Conservation (phyloP, 2,888 invertebrate species). For the Seira musarum region DNA sequence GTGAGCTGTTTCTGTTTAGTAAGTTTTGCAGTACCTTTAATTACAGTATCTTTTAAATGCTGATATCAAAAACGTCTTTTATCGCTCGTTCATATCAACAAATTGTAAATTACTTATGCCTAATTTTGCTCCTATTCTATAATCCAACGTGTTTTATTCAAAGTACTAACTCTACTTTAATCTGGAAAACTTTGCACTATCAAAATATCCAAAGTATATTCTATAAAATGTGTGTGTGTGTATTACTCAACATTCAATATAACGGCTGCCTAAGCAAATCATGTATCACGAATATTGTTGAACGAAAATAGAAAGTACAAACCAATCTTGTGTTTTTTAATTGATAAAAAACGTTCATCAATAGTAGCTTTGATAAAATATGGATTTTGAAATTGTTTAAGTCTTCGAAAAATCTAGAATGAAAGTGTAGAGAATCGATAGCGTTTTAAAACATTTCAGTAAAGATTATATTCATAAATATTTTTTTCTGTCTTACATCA, state of each 20-base stretch:
- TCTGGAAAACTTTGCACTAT: too few species aligned
- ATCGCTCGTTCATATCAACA: slow-evolving; percentile 49
- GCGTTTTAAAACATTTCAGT: not conserved
- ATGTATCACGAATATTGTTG: too few species aligned
- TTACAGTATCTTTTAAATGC: not conserved
- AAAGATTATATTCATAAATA: slow-evolving; percentile 12
- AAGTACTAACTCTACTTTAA: too few species aligned
- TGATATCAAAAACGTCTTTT: slow-evolving; percentile 59
- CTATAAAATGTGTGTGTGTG: too few species aligned
- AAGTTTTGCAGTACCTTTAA: not conserved
- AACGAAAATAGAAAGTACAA: too few species aligned
- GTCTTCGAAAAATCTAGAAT: not conserved
- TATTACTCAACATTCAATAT: too few species aligned
- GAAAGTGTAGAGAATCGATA: not conserved
- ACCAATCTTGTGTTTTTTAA: too few species aligned
- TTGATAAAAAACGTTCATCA: too few species aligned
- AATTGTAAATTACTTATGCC: not conserved
- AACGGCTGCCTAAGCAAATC: too few species aligned
- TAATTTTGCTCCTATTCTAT: too few species aligned
- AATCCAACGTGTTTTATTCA: too few species aligned
- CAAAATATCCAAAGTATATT: too few species aligned
- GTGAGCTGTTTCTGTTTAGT: slow-evolving; percentile 45
- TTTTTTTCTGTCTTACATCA: not conserved
- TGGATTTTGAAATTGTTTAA: not conserved
- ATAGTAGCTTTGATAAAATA: slow-evolving; percentile 6